Base-by-base conservation (phyloP, 2,888 invertebrate genomes). In the Epistrophella euchroma region DNA sequence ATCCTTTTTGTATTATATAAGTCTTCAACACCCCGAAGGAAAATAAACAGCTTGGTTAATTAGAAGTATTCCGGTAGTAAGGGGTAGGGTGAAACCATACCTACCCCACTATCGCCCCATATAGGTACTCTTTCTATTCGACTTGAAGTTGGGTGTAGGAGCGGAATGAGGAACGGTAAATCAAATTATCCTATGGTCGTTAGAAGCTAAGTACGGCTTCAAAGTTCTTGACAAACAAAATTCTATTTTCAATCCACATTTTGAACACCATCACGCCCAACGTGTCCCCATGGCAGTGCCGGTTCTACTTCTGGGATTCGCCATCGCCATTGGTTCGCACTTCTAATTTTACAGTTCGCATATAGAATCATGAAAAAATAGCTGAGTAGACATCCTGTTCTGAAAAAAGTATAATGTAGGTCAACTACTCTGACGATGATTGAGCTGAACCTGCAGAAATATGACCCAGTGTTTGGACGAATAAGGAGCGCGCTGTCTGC, bases 21-120 rank as follows among this genome's bases (percentile, higher is more conserved):
- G 74, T 85, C 72, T 77, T 66, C 70, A 81, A 77, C 81, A 85
- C 74, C 82, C 82, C 22, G n/a, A 82, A 82, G 77, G 58, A 74
- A 74, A 74, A 82, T 77, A 86, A 86, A 86, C 74, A 86, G 82
- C 86, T 77, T 86, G 86, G 76, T 82, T 86, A 86, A 86, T 86
- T 86, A 86, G 85, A 66, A 86, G 70, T 78, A 78, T 74, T 86
- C 64, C 78, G 71, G 56, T 74, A 76, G 73, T 43, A 50, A 47
- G 35, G 40, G 25, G 73, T 43, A 50, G 35, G 40, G 37, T 71
- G 17, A 37, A n/a, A 37, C n/a, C 43, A 32, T 25, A 56, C 50
- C 58, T 37, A 40, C 10, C 28, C 32, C n/a, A 43, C 15, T 68
- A 79, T 50, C 74, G 10, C 15, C 25, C 11, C 11, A 22, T 22